Evolutionary conservation across 2,888 invertebrate genomes (phyloP).

Genomic region (Drosophila multiciliata): DNA sequence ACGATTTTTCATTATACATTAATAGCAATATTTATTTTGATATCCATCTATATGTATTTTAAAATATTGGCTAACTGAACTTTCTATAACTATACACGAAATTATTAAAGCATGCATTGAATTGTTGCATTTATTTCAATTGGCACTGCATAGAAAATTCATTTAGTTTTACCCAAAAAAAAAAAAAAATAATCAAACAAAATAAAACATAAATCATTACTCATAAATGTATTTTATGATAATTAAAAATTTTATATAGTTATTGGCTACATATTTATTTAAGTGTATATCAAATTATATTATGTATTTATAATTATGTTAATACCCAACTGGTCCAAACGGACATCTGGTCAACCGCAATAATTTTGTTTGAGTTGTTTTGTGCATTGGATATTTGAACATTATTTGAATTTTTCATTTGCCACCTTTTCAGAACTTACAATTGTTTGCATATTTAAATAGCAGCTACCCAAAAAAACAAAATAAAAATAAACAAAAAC

Average conservation of each 20-base stretch:
- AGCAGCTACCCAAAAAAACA: constrained; percentile 39
- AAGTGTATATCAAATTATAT: constrained; percentile 41
- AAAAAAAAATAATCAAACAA: background rate
- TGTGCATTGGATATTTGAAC: constrained; percentile 53
- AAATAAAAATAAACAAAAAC: constrained; percentile 24
- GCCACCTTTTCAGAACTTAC: constrained; percentile 65
- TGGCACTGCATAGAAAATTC: constrained; percentile 54
- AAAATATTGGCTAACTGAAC: constrained; percentile 51
- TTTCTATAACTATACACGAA: constrained; percentile 31
- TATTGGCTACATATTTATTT: constrained; percentile 35
- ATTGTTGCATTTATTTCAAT: constrained; percentile 56
- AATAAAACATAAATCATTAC: constrained; percentile 15
- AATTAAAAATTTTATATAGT: constrained; percentile 1
- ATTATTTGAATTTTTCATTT: constrained; percentile 63
- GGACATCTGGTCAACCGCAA: constrained; percentile 15
- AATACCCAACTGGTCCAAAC: constrained; percentile 11
- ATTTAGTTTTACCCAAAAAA: background rate
- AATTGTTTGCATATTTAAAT: constrained; percentile 70
- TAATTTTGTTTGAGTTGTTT: constrained; percentile 44
- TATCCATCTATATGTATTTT: constrained; percentile 10
- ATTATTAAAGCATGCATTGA: constrained; percentile 63
- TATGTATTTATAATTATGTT: constrained; percentile 52
- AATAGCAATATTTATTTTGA: background rate
- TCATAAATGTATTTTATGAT: constrained; percentile 7
- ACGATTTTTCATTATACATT: constrained; percentile 11